phyloP scores from a whole-genome alignment of 2,888 invertebrate species.

The Chrysolina haemoptera region DNA sequence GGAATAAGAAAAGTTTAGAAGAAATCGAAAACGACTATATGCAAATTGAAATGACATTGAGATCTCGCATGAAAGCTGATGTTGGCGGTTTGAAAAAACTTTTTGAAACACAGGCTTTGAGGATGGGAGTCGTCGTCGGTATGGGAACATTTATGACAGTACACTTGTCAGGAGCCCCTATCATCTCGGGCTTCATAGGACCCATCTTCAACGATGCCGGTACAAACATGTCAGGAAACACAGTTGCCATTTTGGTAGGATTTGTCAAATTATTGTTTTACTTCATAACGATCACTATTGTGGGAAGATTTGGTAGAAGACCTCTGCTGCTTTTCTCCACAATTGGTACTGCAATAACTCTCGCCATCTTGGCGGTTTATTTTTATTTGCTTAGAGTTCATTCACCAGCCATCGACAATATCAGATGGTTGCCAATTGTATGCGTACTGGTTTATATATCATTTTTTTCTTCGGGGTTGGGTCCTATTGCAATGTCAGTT shows the following conservation, averaged over 20 bases:
- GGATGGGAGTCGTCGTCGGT: background rate
- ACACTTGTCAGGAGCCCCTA: background rate
- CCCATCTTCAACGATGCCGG: conserved; percentile 33
- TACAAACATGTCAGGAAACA: conserved; percentile 23
- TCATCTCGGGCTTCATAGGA: background rate
- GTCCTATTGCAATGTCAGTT: background rate
- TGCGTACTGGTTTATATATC: background rate
- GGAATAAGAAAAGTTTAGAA: conserved; percentile 17
- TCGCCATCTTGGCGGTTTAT: background rate
- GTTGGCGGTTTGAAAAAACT: background rate
- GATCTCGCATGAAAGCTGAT: background rate
- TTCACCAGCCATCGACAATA: background rate
- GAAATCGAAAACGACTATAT: conserved; percentile 29
- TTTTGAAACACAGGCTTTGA: background rate
- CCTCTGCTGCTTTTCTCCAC: conserved; percentile 71
- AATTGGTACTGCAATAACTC: background rate
- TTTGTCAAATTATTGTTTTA: background rate
- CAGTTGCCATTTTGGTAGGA: background rate
- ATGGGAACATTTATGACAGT: background rate
- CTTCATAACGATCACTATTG: background rate
- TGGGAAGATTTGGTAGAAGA: conserved; percentile 68
- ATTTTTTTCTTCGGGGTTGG: background rate
- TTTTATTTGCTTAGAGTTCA: background rate
- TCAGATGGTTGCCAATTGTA: background rate
- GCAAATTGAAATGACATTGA: background rate